These are phyloP conservation scores for Prochilodus magdalenae DNA, from an alignment of 2,113 vertebrate species.

Conservation along the genomic window DNA sequence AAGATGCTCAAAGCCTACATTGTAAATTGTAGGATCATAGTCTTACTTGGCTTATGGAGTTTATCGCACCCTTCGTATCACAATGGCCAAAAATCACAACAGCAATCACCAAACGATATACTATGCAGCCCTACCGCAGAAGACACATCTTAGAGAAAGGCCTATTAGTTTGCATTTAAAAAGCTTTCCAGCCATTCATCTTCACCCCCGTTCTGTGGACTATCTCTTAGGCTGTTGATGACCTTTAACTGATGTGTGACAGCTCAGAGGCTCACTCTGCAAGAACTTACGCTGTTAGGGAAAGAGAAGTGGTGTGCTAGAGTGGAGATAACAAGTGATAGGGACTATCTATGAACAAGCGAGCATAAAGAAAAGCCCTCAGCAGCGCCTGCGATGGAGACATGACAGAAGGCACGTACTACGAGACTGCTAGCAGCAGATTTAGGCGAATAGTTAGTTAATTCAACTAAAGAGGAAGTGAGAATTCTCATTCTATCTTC, in stretches of 20 bases:
- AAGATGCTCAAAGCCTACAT: too few species aligned
- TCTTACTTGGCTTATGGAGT: too few species aligned
- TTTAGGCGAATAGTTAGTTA: too few species aligned
- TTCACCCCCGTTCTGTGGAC: neutral
- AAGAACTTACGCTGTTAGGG: neutral
- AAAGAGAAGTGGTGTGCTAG: neutral
- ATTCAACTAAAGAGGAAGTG: too few species aligned
- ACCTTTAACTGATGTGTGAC: neutral
- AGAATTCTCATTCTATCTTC: neutral
- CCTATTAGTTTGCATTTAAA: neutral
- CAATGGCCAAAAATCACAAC: too few species aligned
- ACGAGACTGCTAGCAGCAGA: neutral
- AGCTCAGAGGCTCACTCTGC: neutral
- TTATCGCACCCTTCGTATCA: too few species aligned
- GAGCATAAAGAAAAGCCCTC: neutral
- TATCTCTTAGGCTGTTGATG: neutral
- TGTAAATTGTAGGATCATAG: too few species aligned
- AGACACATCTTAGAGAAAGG: neutral
- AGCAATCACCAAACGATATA: too few species aligned
- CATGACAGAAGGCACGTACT: neutral
- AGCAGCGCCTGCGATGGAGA: neutral
- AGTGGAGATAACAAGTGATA: conserved; percentile 22
- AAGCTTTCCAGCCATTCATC: neutral
- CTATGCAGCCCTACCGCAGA: too few species aligned
- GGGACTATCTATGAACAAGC: neutral